A percentile compares a stretch with the other conserved stretches of the same genome.
These are phyloP conservation scores for Malthinus flaveolus DNA, from an alignment of 2,888 invertebrate species.

Conservation along the genomic window DNA sequence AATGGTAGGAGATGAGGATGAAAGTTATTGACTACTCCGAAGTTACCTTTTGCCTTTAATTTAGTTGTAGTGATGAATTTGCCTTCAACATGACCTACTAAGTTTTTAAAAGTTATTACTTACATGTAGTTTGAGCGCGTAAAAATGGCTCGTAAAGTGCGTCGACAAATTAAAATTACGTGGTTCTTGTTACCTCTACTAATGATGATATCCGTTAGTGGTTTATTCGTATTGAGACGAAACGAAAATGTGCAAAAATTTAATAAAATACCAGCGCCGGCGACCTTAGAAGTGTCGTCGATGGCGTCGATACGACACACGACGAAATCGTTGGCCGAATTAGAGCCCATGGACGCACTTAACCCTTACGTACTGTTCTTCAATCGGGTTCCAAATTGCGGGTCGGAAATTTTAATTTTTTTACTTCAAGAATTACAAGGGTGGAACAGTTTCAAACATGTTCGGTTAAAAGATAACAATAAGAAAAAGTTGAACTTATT, in stretches of 20 bases:
- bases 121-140: background rate
- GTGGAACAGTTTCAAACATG: constrained; percentile 62
- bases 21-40: background rate
- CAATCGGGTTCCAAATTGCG: constrained; percentile 63
- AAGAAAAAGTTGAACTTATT: constrained; percentile 45
- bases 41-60: constrained; percentile 29
- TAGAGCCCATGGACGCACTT: constrained; percentile 55
- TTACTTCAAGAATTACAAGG: constrained; percentile 63
- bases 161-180: constrained; percentile 29
- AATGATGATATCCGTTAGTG: constrained; percentile 31
- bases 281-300: constrained; percentile 18
- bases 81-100: constrained; percentile 6
- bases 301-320: constrained; percentile 46
- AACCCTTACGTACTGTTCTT: constrained; percentile 61
- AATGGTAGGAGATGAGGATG: background rate
- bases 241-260: constrained; percentile 8
- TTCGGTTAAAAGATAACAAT: constrained; percentile 54
- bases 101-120: background rate
- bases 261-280: constrained; percentile 22
- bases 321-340: constrained; percentile 58
- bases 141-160: constrained; percentile 21
- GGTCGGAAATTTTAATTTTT: constrained; percentile 62
- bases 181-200: constrained; percentile 35
- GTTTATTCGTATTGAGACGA: constrained; percentile 31
- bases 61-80: background rate